These are phyloP conservation scores for Aleiodes sp. DNA, from an alignment of 1,140 invertebrate species.

Conservation along the genomic window DNA sequence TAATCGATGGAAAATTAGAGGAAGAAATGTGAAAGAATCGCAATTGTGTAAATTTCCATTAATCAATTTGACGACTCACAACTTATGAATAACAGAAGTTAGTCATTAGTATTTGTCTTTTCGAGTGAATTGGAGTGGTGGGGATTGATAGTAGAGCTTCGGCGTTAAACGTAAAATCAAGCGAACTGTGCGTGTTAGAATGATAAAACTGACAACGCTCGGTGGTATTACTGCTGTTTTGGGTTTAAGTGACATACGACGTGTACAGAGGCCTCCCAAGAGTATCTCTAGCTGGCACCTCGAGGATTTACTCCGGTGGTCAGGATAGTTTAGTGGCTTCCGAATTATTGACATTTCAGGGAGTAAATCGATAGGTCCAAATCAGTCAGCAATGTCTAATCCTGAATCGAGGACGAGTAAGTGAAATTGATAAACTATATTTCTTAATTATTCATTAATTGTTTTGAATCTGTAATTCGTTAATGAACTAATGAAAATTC, in stretches of 20 bases:
- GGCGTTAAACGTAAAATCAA: background rate
- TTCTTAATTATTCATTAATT: background rate
- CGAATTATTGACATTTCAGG: background rate
- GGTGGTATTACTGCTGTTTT: background rate
- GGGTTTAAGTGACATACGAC: conserved; percentile 4
- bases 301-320: background rate
- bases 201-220: conserved; percentile 19
- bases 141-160: no score
- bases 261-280: background rate
- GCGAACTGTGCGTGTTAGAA: background rate
- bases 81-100: no score
- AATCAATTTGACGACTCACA: no score
- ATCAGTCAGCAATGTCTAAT: background rate
- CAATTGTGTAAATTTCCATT: no score
- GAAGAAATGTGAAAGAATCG: no score
- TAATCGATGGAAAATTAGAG: no score
- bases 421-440: background rate
- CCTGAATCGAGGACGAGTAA: background rate
- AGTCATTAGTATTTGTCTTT: background rate
- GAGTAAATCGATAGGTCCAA: background rate
- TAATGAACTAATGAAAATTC: no score
- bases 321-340: background rate
- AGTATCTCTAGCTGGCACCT: background rate
- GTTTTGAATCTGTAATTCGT: no score
- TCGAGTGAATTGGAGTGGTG: background rate